Conservation (phyloP, 2,113 vertebrate genomes). For the Formicarius rufipectus region DNA sequence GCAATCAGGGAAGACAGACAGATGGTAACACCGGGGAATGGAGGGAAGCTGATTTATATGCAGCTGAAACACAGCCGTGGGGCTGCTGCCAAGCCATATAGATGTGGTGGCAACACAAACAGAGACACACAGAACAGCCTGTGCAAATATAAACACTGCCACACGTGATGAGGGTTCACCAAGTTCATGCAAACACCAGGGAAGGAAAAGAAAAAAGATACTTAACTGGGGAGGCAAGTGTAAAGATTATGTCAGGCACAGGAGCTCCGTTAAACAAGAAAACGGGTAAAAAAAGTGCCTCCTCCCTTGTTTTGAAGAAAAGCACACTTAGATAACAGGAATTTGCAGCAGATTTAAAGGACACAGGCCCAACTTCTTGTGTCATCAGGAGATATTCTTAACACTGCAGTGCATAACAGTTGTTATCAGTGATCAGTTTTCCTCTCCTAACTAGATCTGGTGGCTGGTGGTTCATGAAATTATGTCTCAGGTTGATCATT, state of each 20-base stretch:
- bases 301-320: background rate
- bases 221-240: conserved; percentile 49
- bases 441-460: background rate
- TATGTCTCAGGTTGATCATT: background rate
- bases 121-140: conserved; percentile 69
- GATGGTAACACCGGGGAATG: conserved; percentile 55
- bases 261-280: conserved; percentile 35
- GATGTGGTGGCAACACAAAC: conserved; percentile 76
- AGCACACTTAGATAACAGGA: background rate
- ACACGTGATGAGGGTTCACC: conserved; percentile 71
- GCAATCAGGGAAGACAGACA: conserved; percentile 58
- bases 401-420: background rate
- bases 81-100: conserved; percentile 68
- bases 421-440: background rate
- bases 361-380: background rate
- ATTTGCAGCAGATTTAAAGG: background rate
- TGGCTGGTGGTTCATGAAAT: background rate
- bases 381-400: background rate
- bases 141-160: conserved; percentile 77
- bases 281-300: background rate
- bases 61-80: conserved; percentile 66
- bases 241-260: conserved; percentile 60
- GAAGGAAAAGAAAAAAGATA: conserved; percentile 54
- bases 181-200: conserved; percentile 77
- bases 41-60: conserved; percentile 41